Percentiles rank a stretch among this genome's conserved stretches.
Evolutionary conservation across 2,888 invertebrate genomes (phyloP).

Genomic region (Stenurella melanura): DNA sequence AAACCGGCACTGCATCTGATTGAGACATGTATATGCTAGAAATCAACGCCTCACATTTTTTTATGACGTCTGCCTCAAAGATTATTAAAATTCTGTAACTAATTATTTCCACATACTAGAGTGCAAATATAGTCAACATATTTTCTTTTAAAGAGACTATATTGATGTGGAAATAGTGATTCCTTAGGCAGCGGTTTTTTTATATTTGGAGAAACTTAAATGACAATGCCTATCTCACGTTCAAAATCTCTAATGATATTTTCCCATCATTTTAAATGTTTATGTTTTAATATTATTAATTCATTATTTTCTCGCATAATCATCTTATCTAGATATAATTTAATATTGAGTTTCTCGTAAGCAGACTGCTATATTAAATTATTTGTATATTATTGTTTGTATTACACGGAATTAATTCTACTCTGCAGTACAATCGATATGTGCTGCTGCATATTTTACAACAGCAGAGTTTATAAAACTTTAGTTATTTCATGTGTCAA

Average conservation of each 20-base stretch:
- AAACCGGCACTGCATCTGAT: too few species aligned
- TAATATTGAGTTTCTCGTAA: slow-evolving; percentile 7
- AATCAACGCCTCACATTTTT: too few species aligned
- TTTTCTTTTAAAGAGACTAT: too few species aligned
- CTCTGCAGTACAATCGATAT: slow-evolving; percentile 40
- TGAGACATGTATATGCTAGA: too few species aligned
- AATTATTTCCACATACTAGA: too few species aligned
- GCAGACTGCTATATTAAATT: slow-evolving; percentile 4
- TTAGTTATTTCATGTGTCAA: background rate
- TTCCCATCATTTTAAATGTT: background rate
- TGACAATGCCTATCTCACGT: background rate
- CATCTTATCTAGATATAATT: background rate
- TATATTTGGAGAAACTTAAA: too few species aligned
- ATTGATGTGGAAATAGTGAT: too few species aligned
- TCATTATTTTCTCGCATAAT: background rate
- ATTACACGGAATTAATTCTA: slow-evolving; percentile 24
- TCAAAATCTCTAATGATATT: background rate
- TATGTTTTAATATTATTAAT: background rate
- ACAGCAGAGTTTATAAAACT: background rate
- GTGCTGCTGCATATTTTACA: slow-evolving; percentile 27
- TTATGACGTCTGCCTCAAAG: too few species aligned
- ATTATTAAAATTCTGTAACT: too few species aligned
- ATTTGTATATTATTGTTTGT: slow-evolving; percentile 4
- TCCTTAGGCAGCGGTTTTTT: too few species aligned
- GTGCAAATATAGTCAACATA: too few species aligned